Percentiles rank a stretch among this genome's conserved stretches.
Conservation (phyloP, 2,888 invertebrate species). For the Idaea biselata region DNA sequence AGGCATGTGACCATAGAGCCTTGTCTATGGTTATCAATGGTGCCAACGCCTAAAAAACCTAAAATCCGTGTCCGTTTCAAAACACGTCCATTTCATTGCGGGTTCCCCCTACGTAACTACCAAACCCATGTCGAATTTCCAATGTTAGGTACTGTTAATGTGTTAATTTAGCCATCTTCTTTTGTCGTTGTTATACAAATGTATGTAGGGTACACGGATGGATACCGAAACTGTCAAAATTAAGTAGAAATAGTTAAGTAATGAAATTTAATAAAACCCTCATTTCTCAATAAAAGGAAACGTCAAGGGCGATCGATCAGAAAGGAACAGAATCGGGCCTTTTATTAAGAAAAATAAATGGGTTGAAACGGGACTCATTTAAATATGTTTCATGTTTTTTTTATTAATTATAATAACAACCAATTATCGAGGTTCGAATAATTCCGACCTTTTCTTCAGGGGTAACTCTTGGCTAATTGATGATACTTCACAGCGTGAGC, state of each 20-base stretch:
- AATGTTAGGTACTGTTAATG: too few relatives aligned
- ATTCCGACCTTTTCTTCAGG: conserved; percentile 63
- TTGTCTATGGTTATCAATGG: too few relatives aligned
- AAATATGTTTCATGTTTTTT: conserved; percentile 65
- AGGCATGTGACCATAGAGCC: too few relatives aligned
- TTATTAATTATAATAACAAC: conserved; percentile 56
- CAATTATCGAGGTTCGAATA: conserved; percentile 69
- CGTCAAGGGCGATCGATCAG: conserved; percentile 32
- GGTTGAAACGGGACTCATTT: conserved; percentile 57
- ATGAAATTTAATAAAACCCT: conserved; percentile 17
- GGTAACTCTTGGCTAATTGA: conserved; percentile 74
- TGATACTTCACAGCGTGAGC: conserved; percentile 65
- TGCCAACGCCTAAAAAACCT: too few relatives aligned
- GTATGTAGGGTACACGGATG: too few relatives aligned
- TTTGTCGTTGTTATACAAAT: too few relatives aligned
- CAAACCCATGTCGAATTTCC: too few relatives aligned
- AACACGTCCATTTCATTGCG: too few relatives aligned
- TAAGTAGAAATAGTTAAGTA: not conserved
- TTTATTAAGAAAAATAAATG: conserved; percentile 70
- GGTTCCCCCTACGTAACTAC: too few relatives aligned
- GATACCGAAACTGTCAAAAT: not conserved
- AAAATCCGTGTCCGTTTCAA: too few relatives aligned
- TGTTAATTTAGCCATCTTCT: too few relatives aligned
- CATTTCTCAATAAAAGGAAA: conserved; percentile 29
- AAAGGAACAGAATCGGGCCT: conserved; percentile 37